These are phyloP conservation scores for Drosophila neoperkinsi DNA, from an alignment of 2,888 invertebrate genomes.

Conservation along the genomic window DNA sequence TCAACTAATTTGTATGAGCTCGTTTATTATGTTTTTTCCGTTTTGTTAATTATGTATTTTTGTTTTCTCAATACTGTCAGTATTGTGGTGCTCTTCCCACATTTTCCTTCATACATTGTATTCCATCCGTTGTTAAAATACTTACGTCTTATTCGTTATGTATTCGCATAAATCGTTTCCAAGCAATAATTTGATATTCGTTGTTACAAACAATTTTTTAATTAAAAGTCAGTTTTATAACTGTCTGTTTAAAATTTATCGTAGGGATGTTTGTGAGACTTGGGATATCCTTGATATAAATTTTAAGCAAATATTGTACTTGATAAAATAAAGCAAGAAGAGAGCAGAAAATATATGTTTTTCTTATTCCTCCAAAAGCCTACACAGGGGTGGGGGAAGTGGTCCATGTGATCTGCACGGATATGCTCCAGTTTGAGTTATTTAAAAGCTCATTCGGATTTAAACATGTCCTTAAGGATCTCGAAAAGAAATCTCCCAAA, in stretches of 20 bases:
- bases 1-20: slow-evolving; percentile 27
- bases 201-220: slow-evolving; percentile 62
- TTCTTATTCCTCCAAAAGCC: neutral
- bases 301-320: slow-evolving; percentile 27
- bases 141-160: slow-evolving; percentile 41
- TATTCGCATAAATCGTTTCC: slow-evolving; percentile 66
- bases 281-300: slow-evolving; percentile 18
- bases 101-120: slow-evolving; percentile 36
- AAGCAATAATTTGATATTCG: slow-evolving; percentile 82
- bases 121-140: slow-evolving; percentile 42
- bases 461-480: neutral
- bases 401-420: neutral
- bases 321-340: slow-evolving; percentile 60
- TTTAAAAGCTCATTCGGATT: neutral
- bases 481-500: neutral
- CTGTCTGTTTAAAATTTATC: slow-evolving; percentile 24
- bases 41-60: slow-evolving; percentile 63
- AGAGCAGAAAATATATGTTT: slow-evolving; percentile 38
- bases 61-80: slow-evolving; percentile 67
- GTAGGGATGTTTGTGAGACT: slow-evolving; percentile 19
- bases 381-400: neutral
- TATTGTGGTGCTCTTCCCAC: slow-evolving; percentile 84
- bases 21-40: slow-evolving; percentile 42
- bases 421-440: neutral
- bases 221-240: slow-evolving; percentile 27